Base-by-base conservation (phyloP, 2,888 invertebrate species). In the Spialia ferax region DNA sequence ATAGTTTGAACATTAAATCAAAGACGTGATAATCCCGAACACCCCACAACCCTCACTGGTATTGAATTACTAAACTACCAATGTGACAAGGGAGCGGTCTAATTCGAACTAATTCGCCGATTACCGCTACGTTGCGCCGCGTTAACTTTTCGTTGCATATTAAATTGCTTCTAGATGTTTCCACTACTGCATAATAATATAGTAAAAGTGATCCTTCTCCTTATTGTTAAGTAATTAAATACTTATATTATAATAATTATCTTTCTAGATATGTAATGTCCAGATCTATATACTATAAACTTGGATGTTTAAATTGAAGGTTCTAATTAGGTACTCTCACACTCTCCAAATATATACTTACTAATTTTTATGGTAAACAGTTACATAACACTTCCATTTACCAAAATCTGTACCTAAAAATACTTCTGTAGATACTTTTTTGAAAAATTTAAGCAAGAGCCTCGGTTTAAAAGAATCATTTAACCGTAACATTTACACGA, bases 401-500 rank as follows among this genome's bases (percentile, higher is more conserved):
- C 32, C 32, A 10, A 8, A 32, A 11, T 8, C 32, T 42, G 7
- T 15, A 3, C 15, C 7, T 42, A 42, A 15, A 1, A 42, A 15
- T 42, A 42, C 15, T 7, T 26, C 13, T 52, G 7, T 23, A n/a
- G n/a, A 26, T 54, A 2, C 5, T 50, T 23, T 52, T 45, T 20
- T 20, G 7, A 2, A 2, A 38, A 52, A 52, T 23, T 52, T 6
- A 10, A 59, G 15, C 15, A 45, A 13, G 48, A 48, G 38, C 5
- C 1, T 7, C 15, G 10, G 8, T 29, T 32, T 26, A 38, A 23
- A 52, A 62, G 52, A 15, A 54, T 54, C 15, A 42, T 55, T 13
- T 54, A 35, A 62, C 22, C 50, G 52, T 62, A 62, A 62, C 15
- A 62, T 35, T 62, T 59, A 59, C 57, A 52, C 35, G 29, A 35